Evolutionary conservation across 2,113 vertebrate genomes (phyloP).

Genomic region (Paradisaea rubra): DNA sequence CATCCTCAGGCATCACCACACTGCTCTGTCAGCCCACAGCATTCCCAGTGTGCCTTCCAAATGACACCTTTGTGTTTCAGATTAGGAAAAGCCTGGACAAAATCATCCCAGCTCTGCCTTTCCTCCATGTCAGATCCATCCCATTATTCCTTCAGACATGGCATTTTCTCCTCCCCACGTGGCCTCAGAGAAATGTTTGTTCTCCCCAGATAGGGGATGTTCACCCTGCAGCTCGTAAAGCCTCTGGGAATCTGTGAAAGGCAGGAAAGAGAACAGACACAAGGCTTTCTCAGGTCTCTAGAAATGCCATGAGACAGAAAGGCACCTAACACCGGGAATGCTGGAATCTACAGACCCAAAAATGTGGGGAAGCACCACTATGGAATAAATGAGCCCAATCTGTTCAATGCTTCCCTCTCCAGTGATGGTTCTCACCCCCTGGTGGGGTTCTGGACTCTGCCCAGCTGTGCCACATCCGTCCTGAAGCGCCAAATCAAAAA

Average conservation of each 20-base stretch:
- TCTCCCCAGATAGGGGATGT: not conserved
- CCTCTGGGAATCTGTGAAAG: not conserved
- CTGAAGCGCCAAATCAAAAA: not conserved
- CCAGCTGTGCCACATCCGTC: not conserved
- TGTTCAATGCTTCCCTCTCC: not conserved
- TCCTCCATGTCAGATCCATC: not conserved
- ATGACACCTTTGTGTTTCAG: not conserved
- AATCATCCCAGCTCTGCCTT: not conserved
- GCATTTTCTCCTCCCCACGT: not conserved
- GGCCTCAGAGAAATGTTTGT: not conserved
- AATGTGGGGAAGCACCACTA: rapidly evolving
- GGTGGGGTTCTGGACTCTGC: not conserved
- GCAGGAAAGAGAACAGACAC: not conserved
- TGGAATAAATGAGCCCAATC: not conserved
- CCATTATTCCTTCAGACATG: not conserved
- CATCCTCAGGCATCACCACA: rapidly evolving
- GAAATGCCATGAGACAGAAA: not conserved
- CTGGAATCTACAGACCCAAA: not conserved
- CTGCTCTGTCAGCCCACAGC: not conserved
- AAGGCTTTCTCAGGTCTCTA: not conserved
- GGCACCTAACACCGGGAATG: rapidly evolving
- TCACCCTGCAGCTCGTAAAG: not conserved
- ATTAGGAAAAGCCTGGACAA: not conserved
- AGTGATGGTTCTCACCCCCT: not conserved
- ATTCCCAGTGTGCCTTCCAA: rapidly evolving